Percentiles rank a stretch among this genome's conserved stretches.
phyloP scores from a whole-genome alignment of 2,888 invertebrate genomes.

The Charanyca ferruginea region DNA sequence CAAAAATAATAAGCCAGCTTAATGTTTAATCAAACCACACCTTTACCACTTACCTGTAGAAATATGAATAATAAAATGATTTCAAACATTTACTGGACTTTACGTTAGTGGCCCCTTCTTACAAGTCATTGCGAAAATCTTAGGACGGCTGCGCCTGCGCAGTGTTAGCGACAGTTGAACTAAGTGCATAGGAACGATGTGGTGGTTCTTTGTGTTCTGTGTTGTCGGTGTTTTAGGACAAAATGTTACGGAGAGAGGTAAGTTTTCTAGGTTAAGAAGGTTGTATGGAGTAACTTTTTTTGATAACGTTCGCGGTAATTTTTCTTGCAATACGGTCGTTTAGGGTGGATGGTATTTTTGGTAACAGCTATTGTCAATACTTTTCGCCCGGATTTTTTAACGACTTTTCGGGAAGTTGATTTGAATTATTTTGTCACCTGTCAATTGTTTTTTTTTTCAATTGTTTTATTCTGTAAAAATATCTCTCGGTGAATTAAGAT shows the following conservation, averaged over 20 bases:
- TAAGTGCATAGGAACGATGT: constrained; percentile 40
- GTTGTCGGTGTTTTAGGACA: constrained; percentile 40
- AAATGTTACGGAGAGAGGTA: constrained; percentile 55
- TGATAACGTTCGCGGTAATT: too few species aligned
- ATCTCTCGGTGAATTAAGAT: too few species aligned
- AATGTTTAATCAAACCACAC: constrained; percentile 14
- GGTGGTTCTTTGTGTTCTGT: constrained; percentile 62
- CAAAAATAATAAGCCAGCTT: background rate
- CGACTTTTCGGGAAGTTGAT: too few species aligned
- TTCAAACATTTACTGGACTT: constrained; percentile 22
- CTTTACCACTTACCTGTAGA: background rate
- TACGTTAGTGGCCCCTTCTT: constrained; percentile 40
- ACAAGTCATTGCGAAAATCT: constrained; percentile 46
- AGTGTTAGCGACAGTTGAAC: constrained; percentile 36
- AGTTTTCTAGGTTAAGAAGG: background rate
- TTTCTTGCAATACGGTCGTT: too few species aligned
- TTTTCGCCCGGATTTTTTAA: too few species aligned
- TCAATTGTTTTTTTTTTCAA: background rate
- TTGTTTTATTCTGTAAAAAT: too few species aligned
- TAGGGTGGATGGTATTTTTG: too few species aligned
- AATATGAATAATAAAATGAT: constrained; percentile 25
- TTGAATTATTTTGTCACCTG: too few species aligned
- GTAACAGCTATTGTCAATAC: too few species aligned
- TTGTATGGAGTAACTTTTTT: too few species aligned
- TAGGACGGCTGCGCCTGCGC: constrained; percentile 19